phyloP scores from a whole-genome alignment of 1,140 invertebrate species.

The Drosophila orena region DNA sequence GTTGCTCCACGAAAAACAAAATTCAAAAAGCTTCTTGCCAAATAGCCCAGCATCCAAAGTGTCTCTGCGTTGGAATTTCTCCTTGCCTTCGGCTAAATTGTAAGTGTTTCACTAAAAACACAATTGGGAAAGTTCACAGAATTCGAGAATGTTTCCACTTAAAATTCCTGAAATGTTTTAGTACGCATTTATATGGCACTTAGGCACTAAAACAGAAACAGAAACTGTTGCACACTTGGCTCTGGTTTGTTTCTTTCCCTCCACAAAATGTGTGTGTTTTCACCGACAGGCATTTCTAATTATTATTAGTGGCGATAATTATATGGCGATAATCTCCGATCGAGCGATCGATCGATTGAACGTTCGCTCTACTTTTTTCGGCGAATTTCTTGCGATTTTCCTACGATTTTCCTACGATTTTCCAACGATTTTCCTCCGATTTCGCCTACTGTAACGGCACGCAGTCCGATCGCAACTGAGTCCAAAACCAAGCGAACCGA shows the following conservation, averaged over 20 bases:
- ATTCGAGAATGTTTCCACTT: slow-evolving; percentile 64
- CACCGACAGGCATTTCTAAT: slow-evolving; percentile 18
- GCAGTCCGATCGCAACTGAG: slow-evolving; percentile 69
- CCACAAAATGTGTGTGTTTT: slow-evolving; percentile 11
- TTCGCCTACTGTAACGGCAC: slow-evolving; percentile 49
- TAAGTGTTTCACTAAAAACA: slow-evolving; percentile 53
- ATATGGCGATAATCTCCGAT: slow-evolving; percentile 11
- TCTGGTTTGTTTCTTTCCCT: slow-evolving; percentile 1
- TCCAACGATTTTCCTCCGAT: slow-evolving; percentile 34
- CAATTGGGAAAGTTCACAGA: slow-evolving; percentile 55
- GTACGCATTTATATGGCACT: slow-evolving; percentile 43
- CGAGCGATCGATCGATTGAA: slow-evolving; percentile 1
- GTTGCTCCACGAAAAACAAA: slow-evolving; percentile 11
- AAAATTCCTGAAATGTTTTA: slow-evolving; percentile 67
- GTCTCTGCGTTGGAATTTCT: slow-evolving; percentile 35
- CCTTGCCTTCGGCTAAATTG: slow-evolving; percentile 24
- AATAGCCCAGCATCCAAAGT: slow-evolving; percentile 49
- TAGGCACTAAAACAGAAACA: slow-evolving; percentile 45
- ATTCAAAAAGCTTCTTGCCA: slow-evolving; percentile 34
- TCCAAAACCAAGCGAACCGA: slow-evolving; percentile 16
- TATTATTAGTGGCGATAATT: slow-evolving; percentile 33
- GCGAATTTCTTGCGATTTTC: slow-evolving; percentile 28
- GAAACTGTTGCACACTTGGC: slow-evolving; percentile 40
- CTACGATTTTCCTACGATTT: background rate
- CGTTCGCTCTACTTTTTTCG: slow-evolving; percentile 2